phyloP scores from a whole-genome alignment of 2,113 vertebrate genomes.

The Butastur rufipennis region DNA sequence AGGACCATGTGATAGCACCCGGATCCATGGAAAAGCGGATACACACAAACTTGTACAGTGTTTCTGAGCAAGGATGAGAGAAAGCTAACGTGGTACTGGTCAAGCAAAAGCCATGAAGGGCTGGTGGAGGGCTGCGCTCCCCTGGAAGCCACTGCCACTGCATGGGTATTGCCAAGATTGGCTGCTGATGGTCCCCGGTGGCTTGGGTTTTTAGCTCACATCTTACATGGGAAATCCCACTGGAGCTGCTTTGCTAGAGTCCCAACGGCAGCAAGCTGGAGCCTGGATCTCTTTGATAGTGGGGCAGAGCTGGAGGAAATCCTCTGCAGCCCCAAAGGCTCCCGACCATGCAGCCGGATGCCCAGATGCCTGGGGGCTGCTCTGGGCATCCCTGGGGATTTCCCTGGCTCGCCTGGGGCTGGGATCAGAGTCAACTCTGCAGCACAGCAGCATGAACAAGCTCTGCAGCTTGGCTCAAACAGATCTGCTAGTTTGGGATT shows the following conservation, averaged over 20 bases:
- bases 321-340: background rate
- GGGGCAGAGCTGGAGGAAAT: background rate
- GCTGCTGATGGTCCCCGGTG: accelerated
- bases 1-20: background rate
- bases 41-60: background rate
- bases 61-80: background rate
- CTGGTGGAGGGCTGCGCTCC: background rate
- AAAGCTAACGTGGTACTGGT: background rate
- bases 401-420: background rate
- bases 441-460: background rate
- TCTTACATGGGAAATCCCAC: background rate
- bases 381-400: background rate
- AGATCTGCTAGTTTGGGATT: background rate
- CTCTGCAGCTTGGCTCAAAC: background rate
- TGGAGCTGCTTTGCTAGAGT: background rate
- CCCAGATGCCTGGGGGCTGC: accelerated
- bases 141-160: too few relatives aligned
- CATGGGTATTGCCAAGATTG: background rate
- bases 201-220: accelerated
- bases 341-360: accelerated
- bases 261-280: background rate
- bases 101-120: background rate
- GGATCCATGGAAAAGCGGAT: background rate
- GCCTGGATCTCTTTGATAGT: background rate
- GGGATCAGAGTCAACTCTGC: background rate